Evolutionary conservation across 2,888 invertebrate species (phyloP), one percentile per base, ranked within the genome.

Genomic region (Heliconius cydno): DNA sequence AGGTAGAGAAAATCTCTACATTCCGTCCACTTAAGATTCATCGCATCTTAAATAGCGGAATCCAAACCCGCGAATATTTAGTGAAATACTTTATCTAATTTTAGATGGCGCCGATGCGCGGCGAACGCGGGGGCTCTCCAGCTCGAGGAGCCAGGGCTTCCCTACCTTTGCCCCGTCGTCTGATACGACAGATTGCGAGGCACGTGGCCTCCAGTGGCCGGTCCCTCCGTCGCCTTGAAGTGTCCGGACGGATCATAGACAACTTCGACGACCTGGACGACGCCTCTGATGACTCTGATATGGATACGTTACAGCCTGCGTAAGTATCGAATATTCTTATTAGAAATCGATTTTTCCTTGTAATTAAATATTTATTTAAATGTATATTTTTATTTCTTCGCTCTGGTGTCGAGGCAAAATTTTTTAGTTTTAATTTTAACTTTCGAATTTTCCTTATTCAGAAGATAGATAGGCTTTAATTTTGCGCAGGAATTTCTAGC

Each of bases 41-140:
- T 65, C 13, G 5, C 13, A 15, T 65, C 6, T 65, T 65, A 25
- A 65, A 28, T 28, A 28, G 65, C 7, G 65, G 6, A 65, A 19
- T 2, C 7, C 28, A 65, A 65, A 7, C 6, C 15, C 28, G 15
- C 28, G 28, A 5, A 28, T 65, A 28, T 65, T 65, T 30, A 65
- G 6, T 65, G 2, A 65, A 65, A 65, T 25, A 13, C 5, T 13
- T 65, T 5, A 25, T 28, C 22, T 12, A 12, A 30, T 70, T 70
- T 60, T 70, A 94, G 95, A 94, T 95, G 95, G 95, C 94, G 90
- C 94, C 95, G 85, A 95, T 95, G 95, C 94, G 94, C 86, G 93
- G 94, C 84, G 94, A 94, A 86, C 93, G 94, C 81, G 92, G 94
- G 78, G 94, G 94, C 6, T 94, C 94, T 79, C 95, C 95, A 57